Base-by-base conservation (phyloP, 2,888 invertebrate genomes). In the Lagria hirta region DNA sequence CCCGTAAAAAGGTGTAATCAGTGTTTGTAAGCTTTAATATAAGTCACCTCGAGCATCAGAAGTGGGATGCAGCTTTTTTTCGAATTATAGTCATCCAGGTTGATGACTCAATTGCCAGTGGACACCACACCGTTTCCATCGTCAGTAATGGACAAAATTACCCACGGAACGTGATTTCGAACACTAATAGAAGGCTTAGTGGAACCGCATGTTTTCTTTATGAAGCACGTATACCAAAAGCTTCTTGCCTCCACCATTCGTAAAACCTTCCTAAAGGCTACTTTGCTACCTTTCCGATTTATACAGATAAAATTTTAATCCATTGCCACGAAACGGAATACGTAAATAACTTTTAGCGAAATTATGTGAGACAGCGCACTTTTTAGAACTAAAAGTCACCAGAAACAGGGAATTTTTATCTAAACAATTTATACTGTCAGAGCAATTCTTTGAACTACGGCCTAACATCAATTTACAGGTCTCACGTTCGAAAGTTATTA, bases 131-230 rank as follows among this genome's bases (percentile, higher is more conserved):
- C 23, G 42, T 43, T 5, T 30, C 30, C 26, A 30, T 41, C 22
- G 45, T 46, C 37, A 33, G 62, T 63, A 64, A 66, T 64, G 65
- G 63, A 60, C 58, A 57, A 61, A 64, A 65, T 65, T 64, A 62
- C 63, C 62, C 54, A 48, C 49, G 50, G 58, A 58, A 65, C 66
- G 66, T 68, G 67, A 65, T 64, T 61, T 59, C 62, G 63, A 68
- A 65, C 64, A 61, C 62, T 67, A 65, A 67, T 66, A 65, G 62
- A 64, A 58, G 64, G 66, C 66, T 67, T 68, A 68, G 62, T 55
- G 57, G 58, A 59, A 63, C 66, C 61, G 64, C 68, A 67, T 68
- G 67, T 68, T 67, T 68, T 67, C 66, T 67, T 68, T 68, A 67
- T 67, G 66, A 65, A 61, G 65, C 68, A 68, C 68, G 68, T 68